A percentile compares a stretch with the other conserved stretches of the same genome.
Conservation (phyloP, 2,888 invertebrate genomes). For the Dynastes maya region DNA sequence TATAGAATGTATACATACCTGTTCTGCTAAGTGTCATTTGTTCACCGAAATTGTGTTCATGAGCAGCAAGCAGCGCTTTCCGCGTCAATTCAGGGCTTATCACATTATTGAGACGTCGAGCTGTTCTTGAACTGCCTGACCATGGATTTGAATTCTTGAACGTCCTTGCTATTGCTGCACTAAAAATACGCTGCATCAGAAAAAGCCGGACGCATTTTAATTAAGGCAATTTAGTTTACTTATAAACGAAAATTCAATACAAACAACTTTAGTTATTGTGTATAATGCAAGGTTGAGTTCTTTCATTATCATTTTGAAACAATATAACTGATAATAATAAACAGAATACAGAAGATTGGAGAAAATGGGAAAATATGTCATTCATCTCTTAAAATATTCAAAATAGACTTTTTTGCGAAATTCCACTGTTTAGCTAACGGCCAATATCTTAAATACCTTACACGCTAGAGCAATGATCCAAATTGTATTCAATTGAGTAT, state of each 20-base stretch:
- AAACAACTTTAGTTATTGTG: not conserved
- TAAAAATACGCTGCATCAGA: slow-evolving; percentile 68
- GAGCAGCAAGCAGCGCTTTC: slow-evolving; percentile 78
- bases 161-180: slow-evolving; percentile 83
- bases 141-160: slow-evolving; percentile 78
- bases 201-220: slow-evolving; percentile 36
- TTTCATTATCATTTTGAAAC: too few species aligned
- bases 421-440: too few species aligned
- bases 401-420: too few species aligned
- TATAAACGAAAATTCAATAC: slow-evolving; percentile 4
- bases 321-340: not conserved
- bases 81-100: slow-evolving; percentile 85
- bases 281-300: too few species aligned
- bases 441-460: too few species aligned
- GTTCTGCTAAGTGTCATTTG: slow-evolving; percentile 65
- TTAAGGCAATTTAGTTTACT: slow-evolving; percentile 11
- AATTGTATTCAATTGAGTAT: too few species aligned
- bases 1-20: slow-evolving; percentile 64
- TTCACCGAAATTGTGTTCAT: slow-evolving; percentile 71
- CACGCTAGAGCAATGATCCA: too few species aligned
- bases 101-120: slow-evolving; percentile 75
- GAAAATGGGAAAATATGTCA: too few species aligned
- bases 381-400: too few species aligned
- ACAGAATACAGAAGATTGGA: too few species aligned
- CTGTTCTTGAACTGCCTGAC: slow-evolving; percentile 80